Evolutionary conservation across 2,888 invertebrate species (phyloP).

Genomic region (Automeris io): DNA sequence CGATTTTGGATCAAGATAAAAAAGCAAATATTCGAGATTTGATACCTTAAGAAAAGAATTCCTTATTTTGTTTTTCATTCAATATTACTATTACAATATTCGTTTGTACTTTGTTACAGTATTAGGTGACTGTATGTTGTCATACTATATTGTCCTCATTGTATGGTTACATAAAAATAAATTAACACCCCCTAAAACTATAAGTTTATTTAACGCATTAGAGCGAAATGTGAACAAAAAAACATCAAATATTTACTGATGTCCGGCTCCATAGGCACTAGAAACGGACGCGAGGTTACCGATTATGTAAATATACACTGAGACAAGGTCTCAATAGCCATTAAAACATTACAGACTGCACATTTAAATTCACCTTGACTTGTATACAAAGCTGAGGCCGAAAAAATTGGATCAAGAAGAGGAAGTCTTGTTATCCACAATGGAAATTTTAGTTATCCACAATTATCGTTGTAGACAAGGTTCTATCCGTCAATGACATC

Average conservation of each 20-base stretch:
- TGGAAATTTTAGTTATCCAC: constrained; percentile 44
- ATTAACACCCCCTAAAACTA: constrained; percentile 6
- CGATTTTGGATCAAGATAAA: too few relatives aligned
- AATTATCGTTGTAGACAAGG: constrained; percentile 33
- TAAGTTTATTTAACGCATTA: neutral
- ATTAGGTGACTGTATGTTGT: too few relatives aligned
- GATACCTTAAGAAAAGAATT: too few relatives aligned
- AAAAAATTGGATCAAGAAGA: constrained; percentile 35
- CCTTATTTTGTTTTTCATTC: too few relatives aligned
- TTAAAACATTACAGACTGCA: constrained; percentile 41
- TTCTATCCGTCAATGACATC: constrained; percentile 6
- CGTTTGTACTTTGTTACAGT: too few relatives aligned
- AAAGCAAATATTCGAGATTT: too few relatives aligned
- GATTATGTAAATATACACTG: constrained; percentile 58
- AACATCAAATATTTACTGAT: constrained; percentile 12
- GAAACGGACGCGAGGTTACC: constrained; percentile 36
- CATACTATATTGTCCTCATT: too few relatives aligned
- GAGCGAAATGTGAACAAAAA: neutral
- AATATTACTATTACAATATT: too few relatives aligned
- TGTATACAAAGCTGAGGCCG: constrained; percentile 39
- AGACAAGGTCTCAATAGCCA: constrained; percentile 54
- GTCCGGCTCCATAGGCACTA: constrained; percentile 38
- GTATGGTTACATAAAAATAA: neutral
- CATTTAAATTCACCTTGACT: constrained; percentile 60
- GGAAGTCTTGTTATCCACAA: constrained; percentile 50